Evolutionary conservation across 2,113 vertebrate genomes (phyloP).

Genomic region (Natator depressus): DNA sequence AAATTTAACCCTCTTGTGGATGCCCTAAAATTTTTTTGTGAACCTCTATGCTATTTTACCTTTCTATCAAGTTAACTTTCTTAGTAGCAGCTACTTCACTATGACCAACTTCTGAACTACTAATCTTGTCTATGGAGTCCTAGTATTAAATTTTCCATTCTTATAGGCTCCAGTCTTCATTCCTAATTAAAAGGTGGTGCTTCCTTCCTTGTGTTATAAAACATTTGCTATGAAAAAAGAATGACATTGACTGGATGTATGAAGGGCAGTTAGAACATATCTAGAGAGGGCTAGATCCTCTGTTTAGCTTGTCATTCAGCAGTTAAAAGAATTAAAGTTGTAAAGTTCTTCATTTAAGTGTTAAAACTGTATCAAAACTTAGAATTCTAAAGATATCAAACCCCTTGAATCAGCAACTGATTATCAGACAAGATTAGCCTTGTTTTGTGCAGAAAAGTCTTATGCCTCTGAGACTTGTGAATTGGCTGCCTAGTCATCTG

Average conservation of each 20-base stretch:
- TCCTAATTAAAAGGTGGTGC: too few species aligned
- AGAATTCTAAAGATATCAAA: background rate
- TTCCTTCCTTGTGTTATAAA: background rate
- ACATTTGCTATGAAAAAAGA: background rate
- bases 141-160: too few species aligned
- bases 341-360: background rate
- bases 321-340: background rate
- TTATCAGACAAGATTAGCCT: too few species aligned
- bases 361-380: background rate
- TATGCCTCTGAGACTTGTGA: background rate
- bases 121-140: too few species aligned
- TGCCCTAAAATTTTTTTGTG: too few species aligned
- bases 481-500: too few species aligned
- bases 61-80: too few species aligned
- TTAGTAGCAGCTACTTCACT: too few species aligned
- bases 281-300: background rate
- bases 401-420: background rate
- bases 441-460: background rate
- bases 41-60: too few species aligned
- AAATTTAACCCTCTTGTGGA: too few species aligned
- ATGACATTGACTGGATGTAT: background rate
- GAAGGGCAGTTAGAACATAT: background rate
- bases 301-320: background rate
- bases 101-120: too few species aligned
- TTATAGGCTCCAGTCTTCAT: too few species aligned